Evolutionary conservation across 53 echinoderm and acorn worm genomes (phyloP), one percentile per base, ranked within the genome.

Genomic region (Luidia sarsii): DNA sequence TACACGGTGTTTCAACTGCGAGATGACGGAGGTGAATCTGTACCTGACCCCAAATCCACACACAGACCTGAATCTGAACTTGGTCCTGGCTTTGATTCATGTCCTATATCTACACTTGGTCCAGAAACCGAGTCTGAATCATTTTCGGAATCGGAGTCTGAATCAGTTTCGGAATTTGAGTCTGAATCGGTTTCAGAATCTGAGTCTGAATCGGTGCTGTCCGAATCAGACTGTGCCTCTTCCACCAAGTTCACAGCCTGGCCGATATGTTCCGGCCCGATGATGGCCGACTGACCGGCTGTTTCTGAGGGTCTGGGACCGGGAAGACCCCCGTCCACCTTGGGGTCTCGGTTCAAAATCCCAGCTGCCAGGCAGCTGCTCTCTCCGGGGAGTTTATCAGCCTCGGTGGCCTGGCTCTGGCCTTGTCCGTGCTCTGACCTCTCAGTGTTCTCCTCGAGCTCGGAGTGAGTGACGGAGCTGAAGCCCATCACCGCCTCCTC

Each of bases 131-230:
- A 54, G 3, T 55, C 54, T 2, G 67, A 66, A 35, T 55, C 41
- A 7, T 6, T 2, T 23, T 55, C 72, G 0, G 72, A 72, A 14
- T 55, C 72, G 11, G 71, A 55, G 16, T 55, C 72, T 3, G 72
- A 39, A 3, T 72, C 55, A 21, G 39, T 38, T 18, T 72, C 39
- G 22, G 36, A 34, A 65, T 35, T 20, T 20, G 21, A 65, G 1
- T 64, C 64, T 35, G n/a, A n/a, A n/a, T 4, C 21, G 35, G 34
- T 39, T 18, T 72, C 39, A 39, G 36, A 34, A 65, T 35, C 21
- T 20, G 21, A 65, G 1, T 64, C 64, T 35, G n/a, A n/a, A n/a
- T 4, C 21, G 35, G 34, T 39, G n/a, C n/a, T n/a, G n/a, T n/a
- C 32, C 9, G 50, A 69, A n/a, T 32, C 50, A 33, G 55, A 13